Evolutionary conservation across 2,888 invertebrate genomes (phyloP), one percentile per base, ranked within the genome.

Genomic region (Ichneumoninae sp.): DNA sequence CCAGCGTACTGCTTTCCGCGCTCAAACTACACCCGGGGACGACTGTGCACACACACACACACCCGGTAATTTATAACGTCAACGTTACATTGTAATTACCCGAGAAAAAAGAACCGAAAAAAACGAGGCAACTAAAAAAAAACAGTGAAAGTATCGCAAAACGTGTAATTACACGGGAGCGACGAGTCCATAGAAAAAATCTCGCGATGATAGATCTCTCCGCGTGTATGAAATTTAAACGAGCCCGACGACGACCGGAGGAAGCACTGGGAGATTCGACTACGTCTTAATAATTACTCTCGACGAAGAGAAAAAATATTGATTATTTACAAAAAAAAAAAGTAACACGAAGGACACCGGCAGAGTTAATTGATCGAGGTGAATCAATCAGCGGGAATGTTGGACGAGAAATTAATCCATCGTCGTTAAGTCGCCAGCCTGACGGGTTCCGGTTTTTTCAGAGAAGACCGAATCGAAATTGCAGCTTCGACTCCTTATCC

Each of bases 41-140:
- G 75, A 50, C 66, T 74, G 44, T 75, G 36, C 52, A 57, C 57
- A 73, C 66, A 36, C 66, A 36, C 54, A 70, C 54, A 57, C 36
- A 69, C 16, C 50, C 47, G 57, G 68, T 83, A 84, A 85, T 87
- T 85, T 81, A 83, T 76, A 81, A 83, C 83, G 66, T 83, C 81
- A 85, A 78, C 76, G 69, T n/a, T 54, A 65, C 76, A 26, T 81
- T 81, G 80, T 87, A 87, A 87, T 87, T 85, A 85, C 78, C 81
- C 40, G 33, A 33, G 63, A 75, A 74, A 83, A 85, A 74, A 78
- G n/a, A 65, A 65, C 63, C 65, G 16, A 66, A 10, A 44, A 57
- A 26, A 66, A 26, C 66, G 36, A 78, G 76, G 40, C 10, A 10
- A 10, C 40, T 1, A 63, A 57, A 63, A 52, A 47, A 65, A 76